Evolutionary conservation across 2,113 vertebrate genomes (phyloP), one percentile per base, ranked within the genome.

Genomic region (Cephalopterus ornatus): DNA sequence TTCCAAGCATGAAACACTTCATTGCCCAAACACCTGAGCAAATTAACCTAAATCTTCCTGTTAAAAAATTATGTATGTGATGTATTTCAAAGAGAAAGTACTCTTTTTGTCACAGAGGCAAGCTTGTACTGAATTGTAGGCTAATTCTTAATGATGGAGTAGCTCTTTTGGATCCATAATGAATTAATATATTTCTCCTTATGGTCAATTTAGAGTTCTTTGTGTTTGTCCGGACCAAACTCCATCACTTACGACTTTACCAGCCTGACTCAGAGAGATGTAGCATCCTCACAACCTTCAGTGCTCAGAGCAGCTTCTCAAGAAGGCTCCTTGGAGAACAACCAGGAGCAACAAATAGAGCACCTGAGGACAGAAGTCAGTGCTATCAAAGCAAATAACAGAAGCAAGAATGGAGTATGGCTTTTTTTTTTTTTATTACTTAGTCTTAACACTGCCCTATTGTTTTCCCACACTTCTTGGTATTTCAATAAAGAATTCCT

Each of bases 331-430:
- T 97, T 98, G 84, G 99, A 99, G 41, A 98, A 98, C 37, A 95
- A 93, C 37, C 98, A 96, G 7, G 99, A 99, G 89, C 98, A 99
- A 89, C 98, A 99, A 76, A 88, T 75, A 53, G 99, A 99, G 52
- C 98, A 96, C 14, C 98, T 99, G 50, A 97, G 97, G 61, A 97
- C 98, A 88, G 99, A 99, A 28, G 79, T 99, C 86, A 98, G 8
- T 67, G 75, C 85, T 77, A 97, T 98, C 96, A 99, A 99, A 97
- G 97, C 97, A 92, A 98, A 94, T 97, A 98, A 97, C 98, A 98
- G 93, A 92, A 98, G 81, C 97, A 98, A 97, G 73, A 97, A 94
- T 73, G 98, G 97, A 55, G 99, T 99, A 97, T 84, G 98, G 49
- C 73, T 42, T 9, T 85, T 47, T 58, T 7, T 16, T 58, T n/a